Evolutionary conservation across 2,797 vertebrate species (phyloP).

Genomic region (Echeneis naucrates): DNA sequence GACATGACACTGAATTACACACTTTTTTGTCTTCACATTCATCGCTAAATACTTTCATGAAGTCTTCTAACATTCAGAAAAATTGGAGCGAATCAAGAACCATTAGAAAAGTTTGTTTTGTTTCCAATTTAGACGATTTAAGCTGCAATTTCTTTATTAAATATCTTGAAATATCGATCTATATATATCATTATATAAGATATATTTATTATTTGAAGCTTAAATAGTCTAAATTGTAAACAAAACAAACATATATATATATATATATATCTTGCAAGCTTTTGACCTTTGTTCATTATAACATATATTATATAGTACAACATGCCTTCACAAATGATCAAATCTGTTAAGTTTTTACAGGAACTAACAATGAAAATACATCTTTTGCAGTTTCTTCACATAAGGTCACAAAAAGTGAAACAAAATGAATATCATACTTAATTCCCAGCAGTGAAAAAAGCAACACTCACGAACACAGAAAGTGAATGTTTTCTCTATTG

Average conservation of each 20-base stretch:
- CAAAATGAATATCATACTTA: not conserved
- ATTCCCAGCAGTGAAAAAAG: conserved; percentile 20
- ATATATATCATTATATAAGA: too few species aligned
- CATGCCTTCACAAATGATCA: not conserved
- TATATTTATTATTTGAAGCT: too few species aligned
- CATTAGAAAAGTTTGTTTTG: not conserved
- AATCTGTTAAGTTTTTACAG: conserved; percentile 10
- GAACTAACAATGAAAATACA: not conserved
- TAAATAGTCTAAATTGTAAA: too few species aligned
- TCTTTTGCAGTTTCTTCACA: not conserved
- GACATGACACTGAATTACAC: conserved; percentile 39
- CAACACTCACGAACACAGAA: not conserved
- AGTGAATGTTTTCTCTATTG: not conserved
- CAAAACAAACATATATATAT: too few species aligned
- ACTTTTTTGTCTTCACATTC: conserved; percentile 73
- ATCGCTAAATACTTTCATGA: conserved; percentile 79
- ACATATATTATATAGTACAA: conserved; percentile 2
- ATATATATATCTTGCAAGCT: too few species aligned
- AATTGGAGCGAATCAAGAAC: conserved; percentile 25
- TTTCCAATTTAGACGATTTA: not conserved
- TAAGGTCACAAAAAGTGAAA: rapidly evolving
- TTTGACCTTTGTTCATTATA: not conserved
- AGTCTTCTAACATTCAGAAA: conserved; percentile 78
- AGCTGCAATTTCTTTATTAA: not conserved
- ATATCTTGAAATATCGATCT: too few species aligned